A percentile compares a stretch with the other conserved stretches of the same genome.
Evolutionary conservation across 2,888 invertebrate genomes (phyloP).

Genomic region (Sphaeridia pumilis): DNA sequence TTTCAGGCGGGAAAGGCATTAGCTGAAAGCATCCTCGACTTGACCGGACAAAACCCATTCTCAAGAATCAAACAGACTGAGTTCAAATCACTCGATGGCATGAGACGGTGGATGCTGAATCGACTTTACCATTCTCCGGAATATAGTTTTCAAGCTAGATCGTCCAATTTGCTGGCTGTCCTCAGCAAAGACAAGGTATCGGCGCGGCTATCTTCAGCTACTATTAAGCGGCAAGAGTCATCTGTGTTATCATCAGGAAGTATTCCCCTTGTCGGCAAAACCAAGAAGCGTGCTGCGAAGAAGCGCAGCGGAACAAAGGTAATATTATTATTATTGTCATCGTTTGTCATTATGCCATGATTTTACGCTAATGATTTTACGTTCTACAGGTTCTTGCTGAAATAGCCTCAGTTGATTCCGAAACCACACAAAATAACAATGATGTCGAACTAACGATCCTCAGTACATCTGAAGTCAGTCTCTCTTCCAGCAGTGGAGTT

Average conservation of each 20-base stretch:
- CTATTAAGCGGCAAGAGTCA: neutral
- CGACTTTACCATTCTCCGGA: conserved; percentile 32
- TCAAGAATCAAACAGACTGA: conserved; percentile 52
- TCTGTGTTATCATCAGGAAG: neutral
- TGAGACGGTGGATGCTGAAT: conserved; percentile 46
- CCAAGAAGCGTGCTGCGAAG: conserved; percentile 9
- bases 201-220: conserved; percentile 3
- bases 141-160: conserved; percentile 21
- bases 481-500: no score
- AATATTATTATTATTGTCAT: no score
- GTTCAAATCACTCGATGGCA: conserved; percentile 56
- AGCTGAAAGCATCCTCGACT: conserved; percentile 70
- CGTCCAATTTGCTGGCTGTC: neutral
- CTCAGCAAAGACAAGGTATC: neutral
- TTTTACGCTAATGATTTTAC: no score
- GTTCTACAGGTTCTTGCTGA: no score
- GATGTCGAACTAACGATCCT: no score
- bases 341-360: no score
- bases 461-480: no score
- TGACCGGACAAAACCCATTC: conserved; percentile 67
- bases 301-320: conserved; percentile 12
- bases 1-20: conserved; percentile 66
- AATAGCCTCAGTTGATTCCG: no score
- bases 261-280: conserved; percentile 1
- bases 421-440: no score